Percentiles rank a stretch among this genome's conserved stretches.
phyloP scores from a whole-genome alignment of 1,140 invertebrate genomes.

The Cephus cinctus region DNA sequence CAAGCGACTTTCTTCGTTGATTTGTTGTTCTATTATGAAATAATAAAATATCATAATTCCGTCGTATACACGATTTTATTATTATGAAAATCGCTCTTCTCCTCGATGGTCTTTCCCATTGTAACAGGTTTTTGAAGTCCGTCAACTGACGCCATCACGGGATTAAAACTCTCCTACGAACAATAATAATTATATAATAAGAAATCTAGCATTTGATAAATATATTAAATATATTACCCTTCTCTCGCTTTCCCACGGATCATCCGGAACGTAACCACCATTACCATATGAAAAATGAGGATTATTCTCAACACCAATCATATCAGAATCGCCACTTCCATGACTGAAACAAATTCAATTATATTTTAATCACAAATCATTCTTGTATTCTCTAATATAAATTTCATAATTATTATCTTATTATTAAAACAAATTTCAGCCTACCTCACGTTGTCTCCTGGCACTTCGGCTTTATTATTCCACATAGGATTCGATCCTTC shows the following conservation, averaged over 20 bases:
- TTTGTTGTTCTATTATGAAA: too few relatives aligned
- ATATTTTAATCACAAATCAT: conserved; percentile 15
- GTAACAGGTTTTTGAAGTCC: too few relatives aligned
- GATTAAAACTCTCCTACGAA: too few relatives aligned
- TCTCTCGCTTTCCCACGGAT: neutral
- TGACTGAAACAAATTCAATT: conserved; percentile 46
- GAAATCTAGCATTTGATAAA: too few relatives aligned
- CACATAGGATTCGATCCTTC: conserved; percentile 70
- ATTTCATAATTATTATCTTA: neutral
- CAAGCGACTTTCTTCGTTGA: too few relatives aligned
- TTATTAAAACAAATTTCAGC: neutral
- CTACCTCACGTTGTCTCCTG: conserved; percentile 56
- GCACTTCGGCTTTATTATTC: conserved; percentile 54
- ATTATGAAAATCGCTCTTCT: too few relatives aligned
- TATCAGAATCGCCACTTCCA: conserved; percentile 61
- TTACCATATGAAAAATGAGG: conserved; percentile 58
- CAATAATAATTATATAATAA: too few relatives aligned
- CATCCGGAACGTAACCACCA: conserved; percentile 1
- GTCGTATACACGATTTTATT: too few relatives aligned
- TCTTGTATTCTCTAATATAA: conserved; percentile 5
- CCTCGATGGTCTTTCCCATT: too few relatives aligned
- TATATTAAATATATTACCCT: too few relatives aligned
- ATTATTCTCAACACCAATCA: conserved; percentile 65
- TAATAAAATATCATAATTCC: too few relatives aligned
- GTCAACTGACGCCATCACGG: too few relatives aligned